Percentiles rank a stretch among this genome's conserved stretches.
These are phyloP conservation scores for Podiceps cristatus DNA, from an alignment of 2,113 vertebrate genomes.

Conservation along the genomic window DNA sequence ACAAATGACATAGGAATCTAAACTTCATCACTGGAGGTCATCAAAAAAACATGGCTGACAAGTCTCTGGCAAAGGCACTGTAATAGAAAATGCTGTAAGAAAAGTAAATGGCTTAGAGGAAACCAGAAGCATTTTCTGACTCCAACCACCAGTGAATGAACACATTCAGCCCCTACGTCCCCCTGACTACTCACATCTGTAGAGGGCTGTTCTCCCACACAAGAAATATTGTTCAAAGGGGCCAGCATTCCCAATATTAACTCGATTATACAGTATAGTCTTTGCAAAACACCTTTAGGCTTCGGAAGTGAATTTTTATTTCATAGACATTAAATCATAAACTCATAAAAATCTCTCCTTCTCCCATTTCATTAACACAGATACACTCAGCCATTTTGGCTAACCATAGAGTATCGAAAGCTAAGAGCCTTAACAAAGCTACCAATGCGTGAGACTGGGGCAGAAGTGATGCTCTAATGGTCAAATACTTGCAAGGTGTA, in stretches of 20 bases:
- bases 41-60: background rate
- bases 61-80: background rate
- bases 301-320: slow-evolving; percentile 32
- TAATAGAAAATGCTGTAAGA: background rate
- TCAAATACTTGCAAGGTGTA: background rate
- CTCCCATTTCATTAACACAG: slow-evolving; percentile 1
- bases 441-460: background rate
- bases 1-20: background rate
- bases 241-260: background rate
- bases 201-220: background rate
- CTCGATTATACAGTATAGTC: background rate
- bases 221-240: slow-evolving; percentile 9
- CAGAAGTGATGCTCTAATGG: background rate
- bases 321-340: slow-evolving; percentile 40
- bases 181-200: background rate
- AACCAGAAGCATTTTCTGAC: slow-evolving; percentile 21
- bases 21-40: background rate
- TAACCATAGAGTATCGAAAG: background rate
- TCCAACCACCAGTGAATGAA: slow-evolving; percentile 14
- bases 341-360: slow-evolving; percentile 44
- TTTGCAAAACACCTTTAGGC: background rate
- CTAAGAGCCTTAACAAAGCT: background rate
- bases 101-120: slow-evolving; percentile 1
- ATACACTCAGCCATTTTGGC: background rate
- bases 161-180: background rate